Evolutionary conservation across 2,888 invertebrate genomes (phyloP), one percentile per base, ranked within the genome.

Genomic region (Rutpela maculata): DNA sequence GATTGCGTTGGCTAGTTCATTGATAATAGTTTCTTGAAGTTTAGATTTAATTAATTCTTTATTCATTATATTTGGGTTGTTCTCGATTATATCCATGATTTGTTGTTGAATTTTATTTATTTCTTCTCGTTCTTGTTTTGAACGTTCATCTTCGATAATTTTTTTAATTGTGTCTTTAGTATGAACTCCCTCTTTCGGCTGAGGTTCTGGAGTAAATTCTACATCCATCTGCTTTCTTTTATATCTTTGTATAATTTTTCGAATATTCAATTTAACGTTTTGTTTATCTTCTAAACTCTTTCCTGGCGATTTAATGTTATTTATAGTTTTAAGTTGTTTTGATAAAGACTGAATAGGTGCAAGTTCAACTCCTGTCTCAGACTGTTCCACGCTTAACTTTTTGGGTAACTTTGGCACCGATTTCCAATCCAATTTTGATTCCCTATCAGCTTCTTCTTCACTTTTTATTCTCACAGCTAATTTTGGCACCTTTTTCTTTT

Each of bases 21-120:
- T 85, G 5, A 86, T 85, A 56, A 89, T 86, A 17, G 87, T 86
- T 67, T 87, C 85, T 72, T 79, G 90, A 84, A 88, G 89, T 89
- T 85, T 91, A 82, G 85, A 89, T 87, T 88, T 92, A 86, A 87
- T 91, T 86, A 82, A 89, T 87, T 87, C 90, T 87, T 88, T 91
- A 88, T 80, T 92, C 77, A 86, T 90, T 88, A 88, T 91, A 87
- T 89, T 92, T 84, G 82, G 91, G 89, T 85, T 91, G 85, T 82
- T 90, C 84, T 88, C 90, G 84, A 88, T 91, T 84, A 88, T 91
- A 79, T 89, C 91, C 86, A 88, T 90, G 87, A 87, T 91, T 86
- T 87, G 90, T 85, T 78, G 88, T 87, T 86, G 91, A 80, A 89
- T 91, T 88, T 90, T 91, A 86, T 74, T 87, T 81, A 81, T 89